A percentile compares a stretch with the other conserved stretches of the same genome.
Evolutionary conservation across 2,797 vertebrate genomes (phyloP).

Genomic region (Esox lucius): DNA sequence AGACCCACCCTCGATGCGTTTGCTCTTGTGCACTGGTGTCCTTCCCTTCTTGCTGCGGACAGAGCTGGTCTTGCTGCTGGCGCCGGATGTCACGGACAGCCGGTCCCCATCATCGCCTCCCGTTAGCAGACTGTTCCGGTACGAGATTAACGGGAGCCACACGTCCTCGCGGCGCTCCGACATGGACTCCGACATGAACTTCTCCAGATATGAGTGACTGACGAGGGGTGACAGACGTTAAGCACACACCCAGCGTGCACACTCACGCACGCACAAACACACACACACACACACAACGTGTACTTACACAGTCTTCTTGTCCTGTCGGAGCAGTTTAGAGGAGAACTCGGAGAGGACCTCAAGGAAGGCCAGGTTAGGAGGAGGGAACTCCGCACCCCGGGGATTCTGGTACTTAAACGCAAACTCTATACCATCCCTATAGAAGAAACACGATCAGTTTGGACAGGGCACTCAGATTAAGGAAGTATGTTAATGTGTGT

Average conservation of each 20-base stretch:
- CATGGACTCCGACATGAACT: conserved; percentile 98
- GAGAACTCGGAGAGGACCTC: conserved; percentile 98
- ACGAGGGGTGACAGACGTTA: not conserved
- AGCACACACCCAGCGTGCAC: conserved; percentile 4
- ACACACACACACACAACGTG: not conserved
- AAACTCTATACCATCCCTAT: conserved; percentile 97
- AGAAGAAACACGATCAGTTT: not conserved
- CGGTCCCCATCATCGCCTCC: conserved; percentile 92
- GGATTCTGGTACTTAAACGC: conserved; percentile 98
- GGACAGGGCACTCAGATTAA: not conserved
- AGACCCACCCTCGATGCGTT: conserved; percentile 81
- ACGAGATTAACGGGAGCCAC: conserved; percentile 98
- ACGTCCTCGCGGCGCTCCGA: conserved; percentile 97
- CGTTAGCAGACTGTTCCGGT: conserved; percentile 95
- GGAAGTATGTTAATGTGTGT: not conserved
- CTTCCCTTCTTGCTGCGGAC: conserved; percentile 97
- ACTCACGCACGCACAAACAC: not conserved
- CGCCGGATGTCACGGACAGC: conserved; percentile 93
- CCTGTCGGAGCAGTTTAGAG: conserved; percentile 95
- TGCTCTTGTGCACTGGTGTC: conserved; percentile 88
- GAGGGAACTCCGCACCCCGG: conserved; percentile 93
- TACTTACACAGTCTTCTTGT: conserved; percentile 99
- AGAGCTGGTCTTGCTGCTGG: conserved; percentile 93
- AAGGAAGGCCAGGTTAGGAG: conserved; percentile 94
- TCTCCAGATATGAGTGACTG: conserved; percentile 96